A percentile compares a stretch with the other conserved stretches of the same genome.
Evolutionary conservation across 2,888 invertebrate genomes (phyloP).

Genomic region (Lissocephala sabroskyi): DNA sequence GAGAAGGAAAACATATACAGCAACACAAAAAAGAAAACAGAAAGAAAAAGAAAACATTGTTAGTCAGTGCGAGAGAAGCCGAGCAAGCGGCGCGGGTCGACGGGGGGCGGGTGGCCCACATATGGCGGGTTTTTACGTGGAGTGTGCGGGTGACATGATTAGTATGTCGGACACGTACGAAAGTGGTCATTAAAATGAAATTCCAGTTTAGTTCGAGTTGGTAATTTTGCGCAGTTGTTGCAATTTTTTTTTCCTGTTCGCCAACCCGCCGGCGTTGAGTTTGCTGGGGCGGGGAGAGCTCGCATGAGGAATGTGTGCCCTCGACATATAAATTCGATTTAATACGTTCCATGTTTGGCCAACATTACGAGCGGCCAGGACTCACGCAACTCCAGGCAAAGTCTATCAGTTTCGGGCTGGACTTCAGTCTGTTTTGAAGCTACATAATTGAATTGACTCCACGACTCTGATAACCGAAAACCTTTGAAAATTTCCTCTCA

Average conservation of each 20-base stretch:
- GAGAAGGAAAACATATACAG: slow-evolving; percentile 29
- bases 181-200: slow-evolving; percentile 70
- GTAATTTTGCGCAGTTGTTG: slow-evolving; percentile 64
- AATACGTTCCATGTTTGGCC: slow-evolving; percentile 56
- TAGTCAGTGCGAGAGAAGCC: slow-evolving; percentile 28
- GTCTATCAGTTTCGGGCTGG: too few species aligned
- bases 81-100: too few species aligned
- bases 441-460: too few species aligned
- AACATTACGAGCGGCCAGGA: slow-evolving; percentile 16
- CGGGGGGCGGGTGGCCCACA: too few species aligned
- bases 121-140: not conserved
- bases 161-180: slow-evolving; percentile 68
- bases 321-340: slow-evolving; percentile 61
- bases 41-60: slow-evolving; percentile 40
- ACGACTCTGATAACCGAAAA: too few species aligned
- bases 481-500: not conserved
- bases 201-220: slow-evolving; percentile 64
- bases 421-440: too few species aligned
- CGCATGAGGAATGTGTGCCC: slow-evolving; percentile 54
- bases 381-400: too few species aligned
- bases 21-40: slow-evolving; percentile 15
- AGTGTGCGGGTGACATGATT: slow-evolving; percentile 45
- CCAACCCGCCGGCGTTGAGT: not conserved
- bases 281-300: slow-evolving; percentile 15
- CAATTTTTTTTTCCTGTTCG: slow-evolving; percentile 37